Evolutionary conservation across 1,140 invertebrate genomes (phyloP).

Genomic region (Lordiphosa clarofinis): DNA sequence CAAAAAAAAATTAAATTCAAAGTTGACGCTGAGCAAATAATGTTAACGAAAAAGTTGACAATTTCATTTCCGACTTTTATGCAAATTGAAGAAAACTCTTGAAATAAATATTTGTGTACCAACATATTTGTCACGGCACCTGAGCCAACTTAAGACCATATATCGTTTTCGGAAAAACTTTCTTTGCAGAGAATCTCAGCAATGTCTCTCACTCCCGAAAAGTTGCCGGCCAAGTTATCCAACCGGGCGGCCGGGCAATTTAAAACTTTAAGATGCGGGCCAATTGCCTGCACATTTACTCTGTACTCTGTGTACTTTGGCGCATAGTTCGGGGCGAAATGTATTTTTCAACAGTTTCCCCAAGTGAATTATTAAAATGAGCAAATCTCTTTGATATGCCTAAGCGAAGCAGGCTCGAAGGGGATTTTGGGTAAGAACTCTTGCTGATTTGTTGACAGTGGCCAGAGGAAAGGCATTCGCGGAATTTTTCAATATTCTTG

Average conservation of each 20-base stretch:
- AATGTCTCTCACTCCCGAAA: conserved; percentile 3
- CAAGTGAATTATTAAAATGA: conserved; percentile 59
- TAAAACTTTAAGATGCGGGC: conserved; percentile 52
- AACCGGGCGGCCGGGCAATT: conserved; percentile 34
- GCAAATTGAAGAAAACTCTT: too few species aligned
- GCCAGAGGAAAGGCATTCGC: conserved; percentile 12
- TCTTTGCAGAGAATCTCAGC: conserved; percentile 19
- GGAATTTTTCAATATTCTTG: conserved; percentile 37
- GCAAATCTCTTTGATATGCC: conserved; percentile 49
- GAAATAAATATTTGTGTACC: too few species aligned
- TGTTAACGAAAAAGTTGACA: conserved; percentile 6
- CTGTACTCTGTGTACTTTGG: conserved; percentile 15
- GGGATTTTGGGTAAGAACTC: conserved; percentile 28
- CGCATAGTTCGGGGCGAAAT: conserved; percentile 28
- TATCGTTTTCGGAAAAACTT: conserved; percentile 4
- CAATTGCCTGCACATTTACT: neutral
- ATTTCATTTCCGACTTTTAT: conserved; percentile 11
- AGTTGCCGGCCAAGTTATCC: conserved; percentile 29
- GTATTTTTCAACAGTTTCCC: conserved; percentile 28
- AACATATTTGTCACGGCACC: too few species aligned
- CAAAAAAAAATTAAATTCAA: conserved; percentile 28
- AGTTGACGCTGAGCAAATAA: conserved; percentile 28
- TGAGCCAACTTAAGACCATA: neutral
- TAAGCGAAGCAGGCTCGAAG: conserved; percentile 1
- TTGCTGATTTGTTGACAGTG: conserved; percentile 42